Percentiles rank a stretch among this genome's conserved stretches.
These are phyloP conservation scores for Orthonychiurus folsomi DNA, from an alignment of 2,888 invertebrate species.

Conservation along the genomic window DNA sequence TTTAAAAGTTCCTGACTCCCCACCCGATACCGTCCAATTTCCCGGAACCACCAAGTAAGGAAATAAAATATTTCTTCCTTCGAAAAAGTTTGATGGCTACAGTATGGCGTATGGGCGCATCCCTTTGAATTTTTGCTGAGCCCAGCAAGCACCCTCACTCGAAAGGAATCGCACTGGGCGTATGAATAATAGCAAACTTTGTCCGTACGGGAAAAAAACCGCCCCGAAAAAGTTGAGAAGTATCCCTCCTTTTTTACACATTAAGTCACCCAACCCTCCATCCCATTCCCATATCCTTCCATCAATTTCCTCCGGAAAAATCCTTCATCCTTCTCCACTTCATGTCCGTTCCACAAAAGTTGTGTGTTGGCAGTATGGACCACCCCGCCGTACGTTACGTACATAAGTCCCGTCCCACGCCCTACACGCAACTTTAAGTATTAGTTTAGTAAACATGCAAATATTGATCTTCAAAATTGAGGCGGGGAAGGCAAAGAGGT, in stretches of 20 bases:
- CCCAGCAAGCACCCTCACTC: no score
- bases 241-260: background rate
- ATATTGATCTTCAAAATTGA: background rate
- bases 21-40: no score
- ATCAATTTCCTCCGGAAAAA: background rate
- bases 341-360: background rate
- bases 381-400: background rate
- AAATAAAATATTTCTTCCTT: no score
- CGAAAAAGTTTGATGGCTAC: no score
- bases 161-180: no score
- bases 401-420: background rate
- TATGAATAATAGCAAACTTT: background rate
- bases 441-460: conserved; percentile 1
- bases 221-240: background rate
- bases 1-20: no score
- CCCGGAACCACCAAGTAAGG: no score
- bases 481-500: background rate
- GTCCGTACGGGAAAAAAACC: background rate
- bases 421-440: no score
- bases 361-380: background rate
- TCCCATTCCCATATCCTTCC: background rate
- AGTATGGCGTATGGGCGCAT: no score
- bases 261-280: background rate
- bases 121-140: no score
- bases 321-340: conserved; percentile 1